A percentile compares a stretch with the other conserved stretches of the same genome.
These are phyloP conservation scores for Myotis daubentonii DNA, from an alignment of 2,797 vertebrate genomes.

Conservation along the genomic window DNA sequence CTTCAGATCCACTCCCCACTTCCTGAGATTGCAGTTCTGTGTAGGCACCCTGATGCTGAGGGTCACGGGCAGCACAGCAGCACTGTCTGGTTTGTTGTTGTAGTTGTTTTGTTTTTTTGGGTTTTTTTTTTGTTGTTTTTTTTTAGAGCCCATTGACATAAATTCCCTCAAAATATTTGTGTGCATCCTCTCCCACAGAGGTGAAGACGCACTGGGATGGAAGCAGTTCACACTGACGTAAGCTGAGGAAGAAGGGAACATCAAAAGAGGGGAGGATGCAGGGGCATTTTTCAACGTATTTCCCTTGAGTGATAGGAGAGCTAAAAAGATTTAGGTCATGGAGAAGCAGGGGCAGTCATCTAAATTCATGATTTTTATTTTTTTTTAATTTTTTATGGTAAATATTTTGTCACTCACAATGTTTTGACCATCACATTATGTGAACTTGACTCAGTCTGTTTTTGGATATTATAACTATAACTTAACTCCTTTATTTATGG, in stretches of 20 bases:
- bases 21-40: constrained; percentile 25
- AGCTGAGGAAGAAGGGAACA: not conserved
- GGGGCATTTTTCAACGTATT: not conserved
- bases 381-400: not conserved
- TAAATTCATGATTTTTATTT: not conserved
- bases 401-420: not conserved
- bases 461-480: not conserved
- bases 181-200: not conserved
- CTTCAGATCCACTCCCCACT: not conserved
- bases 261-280: not conserved
- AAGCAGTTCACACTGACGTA: not conserved
- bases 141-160: not conserved
- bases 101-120: too few species aligned
- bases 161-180: not conserved
- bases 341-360: not conserved
- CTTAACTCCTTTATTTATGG: not conserved
- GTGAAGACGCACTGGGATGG: not conserved
- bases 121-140: not conserved
- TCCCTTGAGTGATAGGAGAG: not conserved
- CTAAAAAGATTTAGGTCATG: not conserved
- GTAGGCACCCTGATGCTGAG: not conserved
- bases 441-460: not conserved
- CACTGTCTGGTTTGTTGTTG: not conserved
- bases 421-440: not conserved
- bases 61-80: not conserved